A percentile compares a stretch with the other conserved stretches of the same genome.
Evolutionary conservation across 2,113 vertebrate species (phyloP).

Genomic region (Pteruthius melanotis): DNA sequence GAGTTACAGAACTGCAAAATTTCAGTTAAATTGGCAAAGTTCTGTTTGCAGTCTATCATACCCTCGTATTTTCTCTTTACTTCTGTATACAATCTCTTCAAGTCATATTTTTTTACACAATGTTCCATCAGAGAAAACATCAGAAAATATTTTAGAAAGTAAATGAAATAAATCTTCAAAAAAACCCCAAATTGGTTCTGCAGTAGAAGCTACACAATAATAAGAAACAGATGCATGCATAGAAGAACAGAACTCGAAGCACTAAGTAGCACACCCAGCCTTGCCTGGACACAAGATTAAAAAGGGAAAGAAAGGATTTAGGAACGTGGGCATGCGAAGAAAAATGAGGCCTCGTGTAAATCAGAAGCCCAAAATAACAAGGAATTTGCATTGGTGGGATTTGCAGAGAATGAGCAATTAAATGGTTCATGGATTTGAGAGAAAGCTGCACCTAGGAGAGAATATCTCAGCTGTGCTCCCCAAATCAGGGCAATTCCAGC

Average conservation of each 20-base stretch:
- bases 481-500: background rate
- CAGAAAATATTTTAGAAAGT: constrained; percentile 1
- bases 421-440: background rate
- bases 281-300: background rate
- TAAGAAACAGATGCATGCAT: background rate
- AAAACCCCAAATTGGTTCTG: background rate
- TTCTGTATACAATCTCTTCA: background rate
- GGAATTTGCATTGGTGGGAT: background rate
- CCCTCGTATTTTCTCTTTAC: background rate
- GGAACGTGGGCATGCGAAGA: background rate
- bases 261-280: background rate
- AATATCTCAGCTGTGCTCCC: background rate
- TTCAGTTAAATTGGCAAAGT: constrained; percentile 1
- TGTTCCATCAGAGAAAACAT: background rate
- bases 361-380: background rate
- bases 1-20: constrained; percentile 34
- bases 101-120: background rate
- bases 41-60: constrained; percentile 31
- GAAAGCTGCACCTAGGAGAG: background rate
- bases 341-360: background rate
- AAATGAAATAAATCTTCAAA: background rate
- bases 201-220: background rate
- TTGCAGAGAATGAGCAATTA: background rate
- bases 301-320: constrained; percentile 8
- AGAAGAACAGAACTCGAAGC: background rate